These are phyloP conservation scores for Leptarthrus brevirostris DNA, from an alignment of 2,888 invertebrate species.

Conservation along the genomic window DNA sequence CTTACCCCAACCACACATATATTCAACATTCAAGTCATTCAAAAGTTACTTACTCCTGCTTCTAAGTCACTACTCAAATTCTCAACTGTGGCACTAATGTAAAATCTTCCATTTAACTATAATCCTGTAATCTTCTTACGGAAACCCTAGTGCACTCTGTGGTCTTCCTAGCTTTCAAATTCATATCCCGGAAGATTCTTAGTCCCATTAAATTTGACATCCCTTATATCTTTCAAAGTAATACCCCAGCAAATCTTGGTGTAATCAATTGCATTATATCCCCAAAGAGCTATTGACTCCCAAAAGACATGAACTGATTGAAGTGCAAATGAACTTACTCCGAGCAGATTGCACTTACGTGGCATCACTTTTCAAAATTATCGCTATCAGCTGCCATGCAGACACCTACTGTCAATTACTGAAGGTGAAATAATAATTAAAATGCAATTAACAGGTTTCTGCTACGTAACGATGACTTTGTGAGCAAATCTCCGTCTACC, in stretches of 20 bases:
- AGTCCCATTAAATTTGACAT: background rate
- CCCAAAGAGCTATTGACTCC: slow-evolving; percentile 30
- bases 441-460: slow-evolving; percentile 31
- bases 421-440: slow-evolving; percentile 21
- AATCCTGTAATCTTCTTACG: no score
- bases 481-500: background rate
- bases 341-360: slow-evolving; percentile 17
- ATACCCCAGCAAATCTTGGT: background rate
- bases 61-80: no score
- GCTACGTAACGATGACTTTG: background rate
- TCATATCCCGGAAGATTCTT: background rate
- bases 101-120: no score
- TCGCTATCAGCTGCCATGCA: background rate
- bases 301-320: slow-evolving; percentile 12
- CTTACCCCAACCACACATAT: no score
- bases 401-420: background rate
- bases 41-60: no score
- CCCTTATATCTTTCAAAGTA: background rate
- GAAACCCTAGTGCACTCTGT: no score
- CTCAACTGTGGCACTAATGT: no score
- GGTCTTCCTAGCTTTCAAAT: background rate
- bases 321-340: slow-evolving; percentile 15
- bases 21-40: no score
- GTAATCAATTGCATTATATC: slow-evolving; percentile 23
- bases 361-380: slow-evolving; percentile 1